Evolutionary conservation across 2,113 vertebrate genomes (phyloP).

Genomic region (Scatophagus argus): DNA sequence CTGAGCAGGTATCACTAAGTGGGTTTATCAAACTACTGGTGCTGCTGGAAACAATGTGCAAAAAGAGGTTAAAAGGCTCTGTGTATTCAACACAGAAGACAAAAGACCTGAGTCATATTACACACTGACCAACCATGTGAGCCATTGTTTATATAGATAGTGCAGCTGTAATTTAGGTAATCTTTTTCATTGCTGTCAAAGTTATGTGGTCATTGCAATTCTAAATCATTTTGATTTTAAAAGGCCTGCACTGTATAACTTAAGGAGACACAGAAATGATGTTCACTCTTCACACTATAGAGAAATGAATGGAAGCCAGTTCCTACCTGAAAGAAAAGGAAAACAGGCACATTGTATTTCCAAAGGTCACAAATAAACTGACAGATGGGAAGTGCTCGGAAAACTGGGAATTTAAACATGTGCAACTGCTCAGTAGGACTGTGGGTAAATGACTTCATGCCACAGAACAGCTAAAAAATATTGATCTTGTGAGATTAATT

Average conservation of each 20-base stretch:
- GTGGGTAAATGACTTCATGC: not conserved
- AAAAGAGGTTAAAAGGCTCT: not conserved
- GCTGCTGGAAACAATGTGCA: too few relatives aligned
- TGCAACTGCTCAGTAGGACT: not conserved
- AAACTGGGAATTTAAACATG: not conserved
- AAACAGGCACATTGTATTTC: too few relatives aligned
- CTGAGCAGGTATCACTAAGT: not conserved
- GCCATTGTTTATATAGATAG: not conserved
- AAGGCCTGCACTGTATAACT: too few relatives aligned
- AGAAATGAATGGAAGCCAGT: too few relatives aligned
- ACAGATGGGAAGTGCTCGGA: not conserved
- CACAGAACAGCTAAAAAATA: not conserved
- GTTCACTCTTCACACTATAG: too few relatives aligned
- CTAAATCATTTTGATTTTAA: too few relatives aligned
- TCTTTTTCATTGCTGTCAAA: not conserved
- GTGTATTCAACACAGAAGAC: too few relatives aligned
- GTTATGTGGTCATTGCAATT: not conserved
- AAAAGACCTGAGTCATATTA: too few relatives aligned
- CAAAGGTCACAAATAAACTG: not conserved
- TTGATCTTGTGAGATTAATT: not conserved
- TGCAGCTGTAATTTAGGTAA: not conserved
- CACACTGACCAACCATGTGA: not conserved
- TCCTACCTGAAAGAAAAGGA: too few relatives aligned
- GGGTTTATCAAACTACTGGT: not conserved
- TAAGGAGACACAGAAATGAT: too few relatives aligned